Evolutionary conservation across 1,140 invertebrate genomes (phyloP).

Genomic region (Orius laevigatus): DNA sequence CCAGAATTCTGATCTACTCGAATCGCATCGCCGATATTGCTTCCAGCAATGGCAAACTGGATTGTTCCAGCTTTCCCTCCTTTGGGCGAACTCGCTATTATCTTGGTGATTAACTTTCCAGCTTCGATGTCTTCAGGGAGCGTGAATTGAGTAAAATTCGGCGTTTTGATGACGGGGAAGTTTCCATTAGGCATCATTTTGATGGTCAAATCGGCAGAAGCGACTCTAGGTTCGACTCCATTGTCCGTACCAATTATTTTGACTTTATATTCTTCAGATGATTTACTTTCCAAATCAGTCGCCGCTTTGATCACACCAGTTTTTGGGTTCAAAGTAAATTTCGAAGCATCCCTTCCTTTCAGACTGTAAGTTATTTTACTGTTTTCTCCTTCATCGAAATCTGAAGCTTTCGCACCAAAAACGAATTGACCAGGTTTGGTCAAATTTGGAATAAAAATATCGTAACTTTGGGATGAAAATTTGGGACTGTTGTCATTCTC

Average conservation of each 20-base stretch:
- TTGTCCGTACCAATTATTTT: slow-evolving; percentile 55
- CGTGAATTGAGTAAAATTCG: slow-evolving; percentile 49
- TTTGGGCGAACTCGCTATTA: slow-evolving; percentile 57
- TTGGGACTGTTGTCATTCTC: slow-evolving; percentile 76
- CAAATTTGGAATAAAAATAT: slow-evolving; percentile 60
- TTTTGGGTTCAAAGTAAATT: slow-evolving; percentile 56
- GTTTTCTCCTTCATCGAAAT: slow-evolving; percentile 63
- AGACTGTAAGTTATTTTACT: slow-evolving; percentile 62
- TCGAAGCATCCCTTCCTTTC: slow-evolving; percentile 53
- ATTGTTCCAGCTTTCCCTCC: slow-evolving; percentile 45
- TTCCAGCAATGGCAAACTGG: slow-evolving; percentile 74
- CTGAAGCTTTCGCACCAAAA: slow-evolving; percentile 67
- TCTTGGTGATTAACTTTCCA: slow-evolving; percentile 50
- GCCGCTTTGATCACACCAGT: slow-evolving; percentile 69
- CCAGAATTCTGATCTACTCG: slow-evolving; percentile 62
- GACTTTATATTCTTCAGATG: slow-evolving; percentile 44
- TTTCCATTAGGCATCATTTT: slow-evolving; percentile 49
- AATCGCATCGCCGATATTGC: slow-evolving; percentile 73
- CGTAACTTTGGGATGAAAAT: slow-evolving; percentile 53
- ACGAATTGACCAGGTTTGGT: slow-evolving; percentile 61
- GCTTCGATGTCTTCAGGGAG: slow-evolving; percentile 61
- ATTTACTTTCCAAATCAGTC: slow-evolving; percentile 27
- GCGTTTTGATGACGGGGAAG: slow-evolving; percentile 56
- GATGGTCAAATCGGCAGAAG: slow-evolving; percentile 48
- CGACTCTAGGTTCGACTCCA: slow-evolving; percentile 41